A percentile compares a stretch with the other conserved stretches of the same genome.
Conservation (phyloP, 2,888 invertebrate genomes). For the Oscheius sp. region DNA sequence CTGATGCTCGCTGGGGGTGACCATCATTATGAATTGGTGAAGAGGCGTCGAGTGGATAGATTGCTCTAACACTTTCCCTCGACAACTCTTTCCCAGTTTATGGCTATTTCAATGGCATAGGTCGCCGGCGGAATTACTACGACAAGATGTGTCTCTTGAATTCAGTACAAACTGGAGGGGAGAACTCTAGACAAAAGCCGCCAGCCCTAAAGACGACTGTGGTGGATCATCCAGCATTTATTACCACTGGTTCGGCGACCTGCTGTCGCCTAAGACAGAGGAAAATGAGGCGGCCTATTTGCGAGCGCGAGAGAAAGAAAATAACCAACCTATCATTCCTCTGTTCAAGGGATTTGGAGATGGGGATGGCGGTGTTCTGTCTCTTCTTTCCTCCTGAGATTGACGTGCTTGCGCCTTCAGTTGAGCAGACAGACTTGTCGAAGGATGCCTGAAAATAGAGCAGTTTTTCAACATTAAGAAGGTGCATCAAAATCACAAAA, state of each 20-base stretch:
- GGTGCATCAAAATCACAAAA: background rate
- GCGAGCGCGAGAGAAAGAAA: background rate
- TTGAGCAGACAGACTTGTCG: constrained; percentile 61
- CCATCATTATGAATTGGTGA: background rate
- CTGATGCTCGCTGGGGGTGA: background rate
- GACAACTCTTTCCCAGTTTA: background rate
- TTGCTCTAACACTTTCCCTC: background rate
- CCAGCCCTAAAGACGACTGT: background rate
- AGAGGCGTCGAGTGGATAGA: constrained; percentile 3
- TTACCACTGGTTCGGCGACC: too few species aligned
- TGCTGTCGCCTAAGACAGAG: too few species aligned
- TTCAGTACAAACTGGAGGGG: background rate
- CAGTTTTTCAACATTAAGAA: background rate
- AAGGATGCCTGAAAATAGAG: constrained; percentile 44
- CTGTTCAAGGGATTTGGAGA: constrained; percentile 38
- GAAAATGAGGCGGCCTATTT: too few species aligned
- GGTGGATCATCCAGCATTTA: too few species aligned
- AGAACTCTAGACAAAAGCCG: background rate
- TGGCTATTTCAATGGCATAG: too few species aligned
- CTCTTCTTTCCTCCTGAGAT: constrained; percentile 31
- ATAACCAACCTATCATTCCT: constrained; percentile 47
- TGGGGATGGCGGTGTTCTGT: constrained; percentile 46
- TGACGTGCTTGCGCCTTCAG: constrained; percentile 44
- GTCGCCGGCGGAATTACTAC: background rate
- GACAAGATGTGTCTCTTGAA: background rate